phyloP scores from a whole-genome alignment of 2,113 vertebrate species.

The Catharus minimus region DNA sequence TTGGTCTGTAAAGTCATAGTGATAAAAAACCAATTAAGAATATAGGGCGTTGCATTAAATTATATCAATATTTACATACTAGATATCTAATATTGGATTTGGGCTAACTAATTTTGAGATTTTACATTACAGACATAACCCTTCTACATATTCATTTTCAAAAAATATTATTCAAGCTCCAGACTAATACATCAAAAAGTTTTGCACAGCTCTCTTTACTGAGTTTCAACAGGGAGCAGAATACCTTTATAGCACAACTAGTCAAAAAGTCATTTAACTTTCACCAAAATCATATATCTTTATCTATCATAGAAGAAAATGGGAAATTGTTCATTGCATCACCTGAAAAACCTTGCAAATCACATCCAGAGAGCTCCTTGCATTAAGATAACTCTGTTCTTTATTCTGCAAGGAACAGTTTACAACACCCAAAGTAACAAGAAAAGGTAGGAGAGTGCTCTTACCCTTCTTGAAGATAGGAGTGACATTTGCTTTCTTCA shows the following conservation, averaged over 20 bases:
- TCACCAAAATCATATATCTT: neutral
- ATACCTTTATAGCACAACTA: neutral
- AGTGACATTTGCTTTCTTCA: neutral
- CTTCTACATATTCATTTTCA: neutral
- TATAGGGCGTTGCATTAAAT: neutral
- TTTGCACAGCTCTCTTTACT: neutral
- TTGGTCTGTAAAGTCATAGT: neutral
- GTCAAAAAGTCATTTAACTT: neutral
- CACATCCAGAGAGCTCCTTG: neutral
- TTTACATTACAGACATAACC: neutral
- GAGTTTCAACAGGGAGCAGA: neutral
- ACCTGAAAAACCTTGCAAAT: neutral
- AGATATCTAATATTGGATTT: neutral
- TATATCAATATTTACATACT: neutral
- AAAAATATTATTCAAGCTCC: neutral
- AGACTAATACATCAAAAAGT: neutral
- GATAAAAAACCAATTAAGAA: neutral
- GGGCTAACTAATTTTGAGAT: neutral
- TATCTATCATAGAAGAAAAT: neutral
- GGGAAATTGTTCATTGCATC: neutral
- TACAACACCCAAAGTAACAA: neutral
- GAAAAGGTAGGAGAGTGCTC: neutral
- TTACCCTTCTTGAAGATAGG: neutral
- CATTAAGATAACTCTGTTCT: rapidly evolving
- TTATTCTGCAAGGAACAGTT: neutral